A percentile compares a stretch with the other conserved stretches of the same genome.
Evolutionary conservation across 2,888 invertebrate species (phyloP).

Genomic region (Dione juno): DNA sequence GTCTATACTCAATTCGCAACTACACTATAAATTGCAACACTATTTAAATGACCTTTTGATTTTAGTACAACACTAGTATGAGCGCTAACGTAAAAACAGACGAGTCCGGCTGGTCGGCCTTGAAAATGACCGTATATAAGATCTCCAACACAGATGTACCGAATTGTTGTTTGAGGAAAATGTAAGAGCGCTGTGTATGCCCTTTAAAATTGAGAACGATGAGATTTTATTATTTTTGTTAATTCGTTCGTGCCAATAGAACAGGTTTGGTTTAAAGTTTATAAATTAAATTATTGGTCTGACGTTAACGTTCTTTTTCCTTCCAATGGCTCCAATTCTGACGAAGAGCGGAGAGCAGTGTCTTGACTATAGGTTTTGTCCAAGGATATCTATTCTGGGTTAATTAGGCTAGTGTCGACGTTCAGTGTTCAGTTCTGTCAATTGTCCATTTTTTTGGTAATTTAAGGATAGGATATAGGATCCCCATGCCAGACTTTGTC

Average conservation of each 20-base stretch:
- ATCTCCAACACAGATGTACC: conserved; percentile 5
- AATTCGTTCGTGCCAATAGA: background rate
- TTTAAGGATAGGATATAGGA: background rate
- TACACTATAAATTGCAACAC: background rate
- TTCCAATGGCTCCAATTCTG: background rate
- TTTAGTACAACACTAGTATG: background rate
- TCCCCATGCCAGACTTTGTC: background rate
- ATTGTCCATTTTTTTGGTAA: too few relatives aligned
- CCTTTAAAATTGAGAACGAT: background rate
- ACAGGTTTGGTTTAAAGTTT: background rate
- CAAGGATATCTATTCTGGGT: too few relatives aligned
- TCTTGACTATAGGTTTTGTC: too few relatives aligned
- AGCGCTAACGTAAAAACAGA: conserved; percentile 22
- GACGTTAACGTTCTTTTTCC: too few relatives aligned
- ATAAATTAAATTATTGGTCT: too few relatives aligned
- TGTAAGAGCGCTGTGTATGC: background rate
- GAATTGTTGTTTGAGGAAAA: conserved; percentile 23
- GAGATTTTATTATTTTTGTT: conserved; percentile 4
- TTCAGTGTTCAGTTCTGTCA: too few relatives aligned
- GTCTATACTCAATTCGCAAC: background rate
- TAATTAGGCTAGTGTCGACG: too few relatives aligned
- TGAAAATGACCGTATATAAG: conserved; percentile 22
- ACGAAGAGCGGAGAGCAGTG: background rate
- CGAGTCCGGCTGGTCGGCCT: conserved; percentile 26
- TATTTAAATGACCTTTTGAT: background rate